Percentiles rank a stretch among this genome's conserved stretches.
These are phyloP conservation scores for Acanthurus tractus DNA, from an alignment of 2,797 vertebrate species.

Conservation along the genomic window DNA sequence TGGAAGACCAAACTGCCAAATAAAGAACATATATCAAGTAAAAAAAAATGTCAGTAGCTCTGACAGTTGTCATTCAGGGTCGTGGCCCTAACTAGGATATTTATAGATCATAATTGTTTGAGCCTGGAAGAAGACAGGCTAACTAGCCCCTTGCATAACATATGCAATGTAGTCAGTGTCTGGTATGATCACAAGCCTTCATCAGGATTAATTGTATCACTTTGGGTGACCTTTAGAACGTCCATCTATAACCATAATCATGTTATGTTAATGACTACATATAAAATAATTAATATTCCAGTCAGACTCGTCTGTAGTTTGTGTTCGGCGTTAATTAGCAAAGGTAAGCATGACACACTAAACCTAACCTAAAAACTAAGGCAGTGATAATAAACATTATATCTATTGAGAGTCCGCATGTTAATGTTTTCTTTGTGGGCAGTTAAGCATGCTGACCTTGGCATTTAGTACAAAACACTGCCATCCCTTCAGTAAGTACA, in stretches of 20 bases:
- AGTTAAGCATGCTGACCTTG: neutral
- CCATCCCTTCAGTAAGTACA: neutral
- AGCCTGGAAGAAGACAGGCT: conserved; percentile 1
- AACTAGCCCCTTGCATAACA: conserved; percentile 17
- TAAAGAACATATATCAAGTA: conserved; percentile 40
- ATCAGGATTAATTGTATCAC: neutral
- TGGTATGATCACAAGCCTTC: neutral
- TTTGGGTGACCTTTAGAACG: neutral
- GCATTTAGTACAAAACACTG: neutral
- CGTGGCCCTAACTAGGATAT: conserved; percentile 42
- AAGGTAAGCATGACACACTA: neutral
- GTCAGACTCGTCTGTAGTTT: neutral
- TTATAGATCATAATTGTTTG: conserved; percentile 53
- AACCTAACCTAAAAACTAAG: neutral
- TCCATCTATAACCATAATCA: neutral
- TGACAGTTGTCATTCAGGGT: conserved; percentile 63
- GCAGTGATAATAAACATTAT: neutral
- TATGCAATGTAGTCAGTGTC: neutral
- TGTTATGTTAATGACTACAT: neutral
- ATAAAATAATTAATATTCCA: neutral
- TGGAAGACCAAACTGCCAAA: conserved; percentile 36
- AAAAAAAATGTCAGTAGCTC: conserved; percentile 46
- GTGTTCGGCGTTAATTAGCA: neutral
- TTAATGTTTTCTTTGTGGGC: neutral
- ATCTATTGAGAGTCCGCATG: neutral